Base-by-base conservation (phyloP, 2,797 vertebrate genomes). In the Anabas testudineus region DNA sequence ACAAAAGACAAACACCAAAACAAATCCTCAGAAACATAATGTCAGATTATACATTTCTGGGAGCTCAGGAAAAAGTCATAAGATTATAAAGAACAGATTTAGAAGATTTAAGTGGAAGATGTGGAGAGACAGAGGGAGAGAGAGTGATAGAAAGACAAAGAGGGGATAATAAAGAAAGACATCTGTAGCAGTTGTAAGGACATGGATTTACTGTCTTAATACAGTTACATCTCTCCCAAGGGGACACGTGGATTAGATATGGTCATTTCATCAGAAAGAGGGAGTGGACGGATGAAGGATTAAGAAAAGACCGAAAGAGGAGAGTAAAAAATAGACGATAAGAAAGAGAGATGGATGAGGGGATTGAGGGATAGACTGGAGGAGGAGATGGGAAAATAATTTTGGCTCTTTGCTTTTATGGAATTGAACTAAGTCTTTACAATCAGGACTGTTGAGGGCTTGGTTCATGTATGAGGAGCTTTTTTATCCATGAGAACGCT, bases 161-260 rank as follows among this genome's bases (percentile, higher is more conserved):
- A 76, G 59, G 62, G 84, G 90, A 91, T 91, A 83, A 92, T 88
- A 86, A 88, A 88, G 89, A 90, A 90, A 92, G 89, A 92, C 91
- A 92, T 92, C 83, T 90, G 90, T 88, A 88, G 89, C 78, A 45
- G 76, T 87, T 89, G 86, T 90, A 89, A 91, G 84, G 83, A 91
- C 87, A 71, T 82, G 89, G 90, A 90, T 92, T 91, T 91, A 77
- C 82, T 85, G 88, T 92, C 91, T 91, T 91, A 90, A 92, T 90
- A 87, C 87, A 89, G 86, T 91, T 88, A 90, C 78, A 80, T 79
- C 81, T 81, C 81, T 89, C 90, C 90, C 89, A 82, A 81, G 84
- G 60, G 88, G 63, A 86, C 34, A 69, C 16, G 2, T 46, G 90
- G 90, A 91, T 91, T 91, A 92, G 88, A 89, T 87, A 84, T 91